Conservation (phyloP, 2,797 vertebrate species). For the Syndactyla subalaris region DNA sequence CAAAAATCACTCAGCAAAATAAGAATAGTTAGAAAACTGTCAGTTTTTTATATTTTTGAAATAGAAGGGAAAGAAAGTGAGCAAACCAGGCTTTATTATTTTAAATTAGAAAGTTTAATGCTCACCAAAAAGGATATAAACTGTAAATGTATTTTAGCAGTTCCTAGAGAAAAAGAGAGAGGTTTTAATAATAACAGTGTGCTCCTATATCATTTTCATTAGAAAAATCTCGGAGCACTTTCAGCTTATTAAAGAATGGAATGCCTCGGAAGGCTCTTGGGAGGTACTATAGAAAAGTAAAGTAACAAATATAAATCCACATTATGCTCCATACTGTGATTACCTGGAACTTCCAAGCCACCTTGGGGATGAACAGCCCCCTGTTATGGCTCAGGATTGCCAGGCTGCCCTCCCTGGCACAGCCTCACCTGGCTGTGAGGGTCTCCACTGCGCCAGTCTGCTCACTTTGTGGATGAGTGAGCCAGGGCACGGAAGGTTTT, state of each 20-base stretch:
- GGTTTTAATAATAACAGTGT: constrained; percentile 65
- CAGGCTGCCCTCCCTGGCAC: not conserved
- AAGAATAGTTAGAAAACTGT: constrained; percentile 51
- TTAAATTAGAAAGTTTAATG: constrained; percentile 64
- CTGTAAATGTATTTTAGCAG: constrained; percentile 64
- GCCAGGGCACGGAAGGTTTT: accelerated
- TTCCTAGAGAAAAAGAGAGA: constrained; percentile 58
- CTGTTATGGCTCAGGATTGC: not conserved
- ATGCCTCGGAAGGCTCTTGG: constrained; percentile 38
- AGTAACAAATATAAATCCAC: constrained; percentile 41
- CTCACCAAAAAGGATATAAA: constrained; percentile 67
- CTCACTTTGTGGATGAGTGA: accelerated
- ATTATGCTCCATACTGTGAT: not conserved
- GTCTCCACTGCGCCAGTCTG: accelerated
- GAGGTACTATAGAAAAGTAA: not conserved
- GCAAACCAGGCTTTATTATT: constrained; percentile 62
- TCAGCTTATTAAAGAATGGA: constrained; percentile 63
- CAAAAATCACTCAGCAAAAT: constrained; percentile 60
- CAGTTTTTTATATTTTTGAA: constrained; percentile 16
- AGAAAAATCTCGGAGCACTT: constrained; percentile 56
- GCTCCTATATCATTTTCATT: constrained; percentile 65
- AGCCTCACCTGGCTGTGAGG: not conserved
- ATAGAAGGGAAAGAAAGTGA: constrained; percentile 23
- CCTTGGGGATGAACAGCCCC: not conserved
- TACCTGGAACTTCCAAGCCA: not conserved